These are phyloP conservation scores for Rhopalosiphum padi DNA, from an alignment of 1,140 invertebrate species.

Conservation along the genomic window DNA sequence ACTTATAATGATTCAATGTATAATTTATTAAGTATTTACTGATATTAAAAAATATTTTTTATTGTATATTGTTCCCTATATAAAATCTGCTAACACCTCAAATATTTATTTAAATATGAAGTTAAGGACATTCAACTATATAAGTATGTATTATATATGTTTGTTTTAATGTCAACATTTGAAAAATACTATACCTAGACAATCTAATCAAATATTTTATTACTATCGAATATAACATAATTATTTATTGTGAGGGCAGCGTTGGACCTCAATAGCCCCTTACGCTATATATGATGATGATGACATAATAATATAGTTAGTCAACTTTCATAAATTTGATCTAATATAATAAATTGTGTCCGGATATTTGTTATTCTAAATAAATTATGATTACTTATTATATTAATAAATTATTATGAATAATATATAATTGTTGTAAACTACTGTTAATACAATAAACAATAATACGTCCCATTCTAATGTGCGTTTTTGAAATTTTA, in stretches of 20 bases:
- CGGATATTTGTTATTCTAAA: background rate
- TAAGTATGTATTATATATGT: background rate
- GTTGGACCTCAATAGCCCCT: too few species aligned
- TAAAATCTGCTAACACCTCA: too few species aligned
- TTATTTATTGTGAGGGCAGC: too few species aligned
- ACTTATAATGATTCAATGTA: too few species aligned
- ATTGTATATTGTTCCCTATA: too few species aligned
- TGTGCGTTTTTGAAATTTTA: background rate
- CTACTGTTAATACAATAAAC: too few species aligned
- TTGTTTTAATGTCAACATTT: background rate
- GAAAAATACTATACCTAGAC: background rate
- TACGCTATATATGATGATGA: too few species aligned
- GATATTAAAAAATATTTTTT: too few species aligned
- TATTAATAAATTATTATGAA: background rate
- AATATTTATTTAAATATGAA: too few species aligned
- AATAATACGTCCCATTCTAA: too few species aligned
- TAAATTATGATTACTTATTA: background rate
- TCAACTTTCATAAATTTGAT: background rate
- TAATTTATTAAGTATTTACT: too few species aligned
- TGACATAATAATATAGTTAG: background rate
- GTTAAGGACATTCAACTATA: background rate
- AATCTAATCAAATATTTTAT: background rate
- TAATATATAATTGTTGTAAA: background rate
- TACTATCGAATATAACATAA: too few species aligned
- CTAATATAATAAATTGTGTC: background rate